phyloP scores from a whole-genome alignment of 2,113 vertebrate genomes.

The Protomyctophum bolini region DNA sequence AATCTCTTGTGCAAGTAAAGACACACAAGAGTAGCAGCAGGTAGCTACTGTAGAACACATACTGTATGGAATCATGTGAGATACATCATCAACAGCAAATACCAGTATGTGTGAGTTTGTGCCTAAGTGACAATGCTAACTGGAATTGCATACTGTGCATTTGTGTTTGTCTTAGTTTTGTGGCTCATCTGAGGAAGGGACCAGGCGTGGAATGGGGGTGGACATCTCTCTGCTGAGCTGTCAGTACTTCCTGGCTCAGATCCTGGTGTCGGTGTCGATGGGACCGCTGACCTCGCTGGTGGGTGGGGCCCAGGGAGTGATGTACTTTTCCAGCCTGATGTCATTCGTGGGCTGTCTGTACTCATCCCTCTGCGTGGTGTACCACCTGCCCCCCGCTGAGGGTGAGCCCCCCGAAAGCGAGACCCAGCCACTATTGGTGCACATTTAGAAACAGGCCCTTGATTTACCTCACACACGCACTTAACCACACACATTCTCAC shows the following conservation, averaged over 20 bases:
- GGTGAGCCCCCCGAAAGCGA: constrained; percentile 84
- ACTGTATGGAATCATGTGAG: too few relatives aligned
- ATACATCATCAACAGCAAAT: too few relatives aligned
- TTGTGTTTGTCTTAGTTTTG: constrained; percentile 81
- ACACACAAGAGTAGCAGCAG: too few relatives aligned
- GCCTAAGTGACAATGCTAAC: too few relatives aligned
- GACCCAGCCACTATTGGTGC: constrained; percentile 86
- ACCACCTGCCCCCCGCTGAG: constrained; percentile 86
- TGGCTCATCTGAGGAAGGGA: constrained; percentile 86
- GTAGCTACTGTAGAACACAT: too few relatives aligned
- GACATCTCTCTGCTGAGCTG: constrained; percentile 98
- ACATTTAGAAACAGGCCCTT: constrained; percentile 60
- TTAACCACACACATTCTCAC: constrained; percentile 21
- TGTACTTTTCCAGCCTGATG: constrained; percentile 96
- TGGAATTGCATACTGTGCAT: background rate
- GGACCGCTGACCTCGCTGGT: constrained; percentile 93
- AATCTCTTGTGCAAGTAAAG: too few relatives aligned
- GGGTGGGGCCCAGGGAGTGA: constrained; percentile 93
- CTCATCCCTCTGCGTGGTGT: constrained; percentile 93
- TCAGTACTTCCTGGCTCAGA: constrained; percentile 97
- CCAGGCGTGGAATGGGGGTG: constrained; percentile 90
- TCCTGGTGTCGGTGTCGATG: constrained; percentile 92
- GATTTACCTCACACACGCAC: constrained; percentile 36
- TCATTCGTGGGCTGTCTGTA: constrained; percentile 94
- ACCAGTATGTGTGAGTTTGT: background rate